Percentiles rank a stretch among this genome's conserved stretches.
Conservation (phyloP, 2,888 invertebrate species). For the Agrotis clavis region DNA sequence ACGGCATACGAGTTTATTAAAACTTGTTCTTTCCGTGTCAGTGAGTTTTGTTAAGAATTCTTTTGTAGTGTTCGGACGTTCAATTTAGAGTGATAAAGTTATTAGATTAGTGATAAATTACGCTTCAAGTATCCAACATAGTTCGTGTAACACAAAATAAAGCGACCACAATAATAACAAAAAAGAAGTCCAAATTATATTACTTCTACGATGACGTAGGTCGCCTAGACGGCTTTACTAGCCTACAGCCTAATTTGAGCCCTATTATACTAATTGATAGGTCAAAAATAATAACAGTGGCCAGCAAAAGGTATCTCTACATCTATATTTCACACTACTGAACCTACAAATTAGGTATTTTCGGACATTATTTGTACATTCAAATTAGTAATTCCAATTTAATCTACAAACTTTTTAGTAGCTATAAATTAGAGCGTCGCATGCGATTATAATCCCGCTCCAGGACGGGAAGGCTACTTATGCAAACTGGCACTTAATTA, state of each 20-base stretch:
- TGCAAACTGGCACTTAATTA: constrained; percentile 63
- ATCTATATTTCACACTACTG: background rate
- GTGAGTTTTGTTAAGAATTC: constrained; percentile 29
- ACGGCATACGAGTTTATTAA: constrained; percentile 53
- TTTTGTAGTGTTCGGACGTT: constrained; percentile 12
- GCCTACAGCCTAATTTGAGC: background rate
- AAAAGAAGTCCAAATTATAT: background rate
- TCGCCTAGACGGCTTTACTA: background rate
- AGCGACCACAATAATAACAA: background rate
- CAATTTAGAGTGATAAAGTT: constrained; percentile 1
- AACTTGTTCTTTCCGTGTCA: constrained; percentile 44
- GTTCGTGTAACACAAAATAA: background rate
- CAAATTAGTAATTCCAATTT: constrained; percentile 48
- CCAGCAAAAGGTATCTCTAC: background rate
- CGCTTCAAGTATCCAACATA: background rate
- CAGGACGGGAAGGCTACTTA: constrained; percentile 55
- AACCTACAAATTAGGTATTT: constrained; percentile 20
- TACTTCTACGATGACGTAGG: background rate
- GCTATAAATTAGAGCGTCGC: constrained; percentile 59
- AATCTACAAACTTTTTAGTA: constrained; percentile 51
- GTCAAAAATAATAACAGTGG: constrained; percentile 26
- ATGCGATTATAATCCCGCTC: constrained; percentile 60
- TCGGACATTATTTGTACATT: constrained; percentile 33
- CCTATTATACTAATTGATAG: constrained; percentile 8
- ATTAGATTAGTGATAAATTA: background rate